A percentile compares a stretch with the other conserved stretches of the same genome.
Conservation (phyloP, 2,113 vertebrate species). For the Phoxinus phoxinus region DNA sequence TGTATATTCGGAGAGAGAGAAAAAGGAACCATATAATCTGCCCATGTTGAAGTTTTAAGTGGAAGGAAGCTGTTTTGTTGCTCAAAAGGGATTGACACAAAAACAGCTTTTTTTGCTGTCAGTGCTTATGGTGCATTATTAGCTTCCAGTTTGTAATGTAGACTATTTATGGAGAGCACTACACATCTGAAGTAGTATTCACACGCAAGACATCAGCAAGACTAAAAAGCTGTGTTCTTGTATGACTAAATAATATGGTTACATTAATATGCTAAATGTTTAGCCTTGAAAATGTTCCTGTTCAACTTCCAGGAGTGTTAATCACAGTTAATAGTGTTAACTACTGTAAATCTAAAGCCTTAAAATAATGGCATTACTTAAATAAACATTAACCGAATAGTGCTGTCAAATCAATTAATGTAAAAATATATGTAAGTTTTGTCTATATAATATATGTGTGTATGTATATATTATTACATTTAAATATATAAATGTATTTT, state of each 20-base stretch:
- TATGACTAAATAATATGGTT: background rate
- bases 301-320: background rate
- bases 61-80: constrained; percentile 45
- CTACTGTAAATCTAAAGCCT: background rate
- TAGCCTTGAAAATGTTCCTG: background rate
- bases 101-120: constrained; percentile 28
- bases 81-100: constrained; percentile 7
- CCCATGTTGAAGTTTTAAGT: constrained; percentile 27
- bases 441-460: too few relatives aligned
- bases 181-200: background rate
- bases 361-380: background rate
- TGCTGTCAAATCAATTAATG: too few relatives aligned
- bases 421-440: too few relatives aligned
- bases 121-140: constrained; percentile 34
- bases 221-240: background rate
- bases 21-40: constrained; percentile 35
- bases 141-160: background rate
- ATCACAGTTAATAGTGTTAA: background rate
- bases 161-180: background rate
- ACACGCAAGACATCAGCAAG: background rate
- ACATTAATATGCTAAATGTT: constrained; percentile 26
- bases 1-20: constrained; percentile 31
- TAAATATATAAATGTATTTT: too few relatives aligned
- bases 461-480: too few relatives aligned
- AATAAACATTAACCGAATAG: too few relatives aligned